Conservation (phyloP, 1,140 invertebrate species). For the Cotesia vestalis region DNA sequence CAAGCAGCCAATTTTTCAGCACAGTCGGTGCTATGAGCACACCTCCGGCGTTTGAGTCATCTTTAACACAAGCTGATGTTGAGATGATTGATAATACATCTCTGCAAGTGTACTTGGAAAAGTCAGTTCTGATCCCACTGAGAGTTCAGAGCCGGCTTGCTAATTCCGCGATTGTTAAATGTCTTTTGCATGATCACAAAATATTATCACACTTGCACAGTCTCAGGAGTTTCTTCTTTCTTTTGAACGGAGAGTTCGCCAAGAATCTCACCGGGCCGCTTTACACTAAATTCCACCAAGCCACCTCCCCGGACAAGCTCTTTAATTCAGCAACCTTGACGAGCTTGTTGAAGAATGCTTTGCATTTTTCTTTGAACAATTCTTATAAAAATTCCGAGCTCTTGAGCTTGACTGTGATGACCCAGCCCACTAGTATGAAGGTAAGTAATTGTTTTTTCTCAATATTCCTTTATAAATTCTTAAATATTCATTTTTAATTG, state of each 20-base stretch:
- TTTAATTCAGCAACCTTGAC: conserved; percentile 75
- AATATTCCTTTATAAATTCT: conserved; percentile 15
- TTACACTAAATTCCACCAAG: conserved; percentile 71
- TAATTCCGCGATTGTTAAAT: conserved; percentile 76
- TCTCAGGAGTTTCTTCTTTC: conserved; percentile 77
- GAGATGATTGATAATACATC: conserved; percentile 63
- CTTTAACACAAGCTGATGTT: conserved; percentile 55
- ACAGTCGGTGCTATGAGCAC: conserved; percentile 40
- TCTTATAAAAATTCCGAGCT: conserved; percentile 57
- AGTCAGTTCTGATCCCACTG: conserved; percentile 74
- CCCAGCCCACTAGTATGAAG: conserved; percentile 52
- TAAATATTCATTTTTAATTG: conserved; percentile 7
- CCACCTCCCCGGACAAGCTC: conserved; percentile 71
- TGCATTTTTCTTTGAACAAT: conserved; percentile 58
- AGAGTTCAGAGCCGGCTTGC: conserved; percentile 74
- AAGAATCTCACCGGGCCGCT: conserved; percentile 74
- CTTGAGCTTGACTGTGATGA: conserved; percentile 53
- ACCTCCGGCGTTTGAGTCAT: conserved; percentile 40
- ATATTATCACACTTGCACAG: conserved; percentile 76
- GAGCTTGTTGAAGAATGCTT: conserved; percentile 72
- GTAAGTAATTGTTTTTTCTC: conserved; percentile 43
- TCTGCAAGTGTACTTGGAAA: conserved; percentile 71
- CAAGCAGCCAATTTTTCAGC: conserved; percentile 38
- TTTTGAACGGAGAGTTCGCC: conserved; percentile 80
- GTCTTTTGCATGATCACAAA: conserved; percentile 73